Percentiles rank a stretch among this genome's conserved stretches.
Conservation (phyloP, 92 coral and sea anemone species). For the Isaurus tuberculatus region DNA sequence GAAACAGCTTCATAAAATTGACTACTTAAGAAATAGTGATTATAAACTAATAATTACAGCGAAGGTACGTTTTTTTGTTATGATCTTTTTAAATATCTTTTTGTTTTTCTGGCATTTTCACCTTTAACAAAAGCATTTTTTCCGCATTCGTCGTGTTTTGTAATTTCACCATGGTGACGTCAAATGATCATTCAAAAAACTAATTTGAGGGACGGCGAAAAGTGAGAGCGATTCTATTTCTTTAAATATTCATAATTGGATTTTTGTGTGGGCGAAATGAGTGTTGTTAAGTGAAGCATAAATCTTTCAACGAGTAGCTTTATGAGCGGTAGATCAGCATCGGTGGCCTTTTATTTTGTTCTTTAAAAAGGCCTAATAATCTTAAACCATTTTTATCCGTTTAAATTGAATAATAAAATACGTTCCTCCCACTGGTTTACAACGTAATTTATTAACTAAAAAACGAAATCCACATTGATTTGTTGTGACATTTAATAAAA, state of each 20-base stretch:
- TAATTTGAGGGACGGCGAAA: too few relatives aligned
- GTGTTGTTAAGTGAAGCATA: background rate
- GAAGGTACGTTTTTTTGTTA: too few relatives aligned
- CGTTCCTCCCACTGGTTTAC: too few relatives aligned
- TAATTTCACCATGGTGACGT: background rate
- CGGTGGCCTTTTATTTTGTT: too few relatives aligned
- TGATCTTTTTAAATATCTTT: too few relatives aligned
- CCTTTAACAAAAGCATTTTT: background rate
- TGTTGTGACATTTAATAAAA: background rate
- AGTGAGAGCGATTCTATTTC: background rate
- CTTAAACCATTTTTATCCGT: background rate
- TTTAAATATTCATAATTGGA: background rate
- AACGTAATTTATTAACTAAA: background rate
- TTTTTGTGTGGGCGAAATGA: constrained; percentile 9
- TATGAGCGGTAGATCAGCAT: background rate
- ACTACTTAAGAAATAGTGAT: too few relatives aligned
- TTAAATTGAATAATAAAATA: background rate
- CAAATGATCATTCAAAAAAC: background rate
- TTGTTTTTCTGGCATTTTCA: too few relatives aligned
- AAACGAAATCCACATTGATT: background rate
- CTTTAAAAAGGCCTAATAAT: background rate
- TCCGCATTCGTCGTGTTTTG: background rate
- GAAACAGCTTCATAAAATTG: too few relatives aligned
- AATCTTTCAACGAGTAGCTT: background rate
- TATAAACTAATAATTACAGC: too few relatives aligned